Evolutionary conservation across 2,797 vertebrate species (phyloP), one percentile per base, ranked within the genome.

Genomic region (Muraenolepis orangiensis): DNA sequence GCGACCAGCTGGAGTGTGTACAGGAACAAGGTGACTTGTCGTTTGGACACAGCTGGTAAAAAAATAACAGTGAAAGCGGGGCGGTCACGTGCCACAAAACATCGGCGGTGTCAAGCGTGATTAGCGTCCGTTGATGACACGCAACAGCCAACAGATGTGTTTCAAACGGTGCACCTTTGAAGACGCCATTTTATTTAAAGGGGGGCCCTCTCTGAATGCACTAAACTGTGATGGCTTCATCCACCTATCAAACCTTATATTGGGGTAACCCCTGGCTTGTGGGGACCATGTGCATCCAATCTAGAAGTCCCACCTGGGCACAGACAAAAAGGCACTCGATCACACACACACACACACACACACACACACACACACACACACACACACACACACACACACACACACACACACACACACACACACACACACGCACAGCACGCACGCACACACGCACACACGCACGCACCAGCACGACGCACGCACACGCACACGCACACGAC

Each of bases 141-240:
- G 66, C 72, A n/a, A n/a, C n/a, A n/a, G n/a, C n/a, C n/a, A n/a
- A n/a, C n/a, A 61, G 51, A 78, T 73, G 66, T 57, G 66, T 72
- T 76, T 51, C 14, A 23, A n/a, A 67, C 31, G 71, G 66, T 12
- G 7, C 16, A 68, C 40, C 20, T 13, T 14, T 36, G 70, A 70
- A 73, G 77, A 78, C 75, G 70, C 77, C 36, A 23, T 79, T 66
- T 76, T 77, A 86, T 88, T 74, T 72, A 84, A 42, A 71, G 72
- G 64, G 23, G n/a, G n/a, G n/a, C n/a, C n/a, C n/a, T n/a, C 72
- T 38, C 51, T 64, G 36, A 72, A 38, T 40, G 73, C 11, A 36
- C 79, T n/a, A n/a, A 72, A 75, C 1, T 67, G 67, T 61, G 5
- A 57, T 69, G 34, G 32, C 31, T 51, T 51, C 36, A 38, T 51